Evolutionary conservation across 2,888 invertebrate genomes (phyloP).

Genomic region (Dynastes grantii): DNA sequence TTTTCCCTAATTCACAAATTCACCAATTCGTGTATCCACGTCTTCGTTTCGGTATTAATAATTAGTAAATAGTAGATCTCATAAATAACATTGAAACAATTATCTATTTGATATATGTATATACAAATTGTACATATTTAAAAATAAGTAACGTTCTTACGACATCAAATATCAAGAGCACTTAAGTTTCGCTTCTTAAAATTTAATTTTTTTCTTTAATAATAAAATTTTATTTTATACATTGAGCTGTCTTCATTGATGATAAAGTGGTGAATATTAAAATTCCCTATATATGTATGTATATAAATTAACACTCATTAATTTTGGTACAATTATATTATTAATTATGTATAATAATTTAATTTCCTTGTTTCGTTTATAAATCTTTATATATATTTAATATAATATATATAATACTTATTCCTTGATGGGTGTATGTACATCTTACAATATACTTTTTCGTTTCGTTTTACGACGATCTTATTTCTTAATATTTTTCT

Average conservation of each 20-base stretch:
- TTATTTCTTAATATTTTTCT: constrained; percentile 17
- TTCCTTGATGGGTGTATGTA: constrained; percentile 25
- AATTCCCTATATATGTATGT: constrained; percentile 54
- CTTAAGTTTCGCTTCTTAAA: constrained; percentile 70
- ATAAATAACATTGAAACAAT: constrained; percentile 69
- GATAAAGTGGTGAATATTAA: constrained; percentile 56
- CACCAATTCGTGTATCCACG: constrained; percentile 17
- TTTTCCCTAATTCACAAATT: neutral
- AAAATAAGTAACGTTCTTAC: constrained; percentile 69
- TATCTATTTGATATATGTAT: constrained; percentile 67
- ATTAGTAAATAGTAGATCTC: constrained; percentile 55
- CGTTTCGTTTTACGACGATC: constrained; percentile 10
- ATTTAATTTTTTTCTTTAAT: constrained; percentile 60
- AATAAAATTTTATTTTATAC: constrained; percentile 55
- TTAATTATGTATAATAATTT: constrained; percentile 54
- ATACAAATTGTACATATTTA: constrained; percentile 71
- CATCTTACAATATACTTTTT: constrained; percentile 25
- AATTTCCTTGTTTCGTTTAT: neutral
- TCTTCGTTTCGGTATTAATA: constrained; percentile 33
- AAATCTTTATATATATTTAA: constrained; percentile 60
- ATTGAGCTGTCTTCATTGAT: constrained; percentile 69
- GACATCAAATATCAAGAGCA: constrained; percentile 72
- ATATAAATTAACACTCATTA: constrained; percentile 62
- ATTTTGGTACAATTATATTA: constrained; percentile 68
- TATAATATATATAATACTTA: constrained; percentile 44